Evolutionary conservation across 2,797 vertebrate genomes (phyloP).

Genomic region (Fundulus diaphanus): DNA sequence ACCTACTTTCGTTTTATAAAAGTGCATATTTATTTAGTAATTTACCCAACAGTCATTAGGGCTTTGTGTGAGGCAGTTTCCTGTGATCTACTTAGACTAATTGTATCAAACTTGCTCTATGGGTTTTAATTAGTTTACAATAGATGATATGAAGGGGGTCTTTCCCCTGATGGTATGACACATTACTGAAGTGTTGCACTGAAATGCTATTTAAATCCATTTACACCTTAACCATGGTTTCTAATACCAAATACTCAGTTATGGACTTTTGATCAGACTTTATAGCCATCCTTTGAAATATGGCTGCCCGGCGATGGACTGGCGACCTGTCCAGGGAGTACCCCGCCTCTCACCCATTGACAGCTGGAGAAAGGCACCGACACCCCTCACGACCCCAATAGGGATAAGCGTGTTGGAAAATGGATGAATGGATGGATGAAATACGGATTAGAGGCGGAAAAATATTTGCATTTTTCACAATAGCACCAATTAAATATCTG

Average conservation of each 20-base stretch:
- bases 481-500: not conserved
- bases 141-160: constrained; percentile 63
- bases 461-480: not conserved
- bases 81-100: constrained; percentile 70
- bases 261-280: constrained; percentile 39
- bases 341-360: no score
- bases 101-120: constrained; percentile 76
- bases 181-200: constrained; percentile 60
- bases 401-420: no score
- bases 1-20: constrained; percentile 73
- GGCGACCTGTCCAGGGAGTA: no score
- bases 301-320: no score
- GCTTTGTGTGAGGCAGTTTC: constrained; percentile 58
- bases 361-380: no score
- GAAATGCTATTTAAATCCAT: constrained; percentile 39
- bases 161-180: constrained; percentile 52
- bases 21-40: constrained; percentile 75
- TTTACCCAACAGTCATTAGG: constrained; percentile 78
- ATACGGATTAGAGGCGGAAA: constrained; percentile 6
- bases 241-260: constrained; percentile 26
- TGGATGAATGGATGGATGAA: no score
- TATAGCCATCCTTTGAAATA: constrained; percentile 27
- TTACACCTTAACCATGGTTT: constrained; percentile 20
- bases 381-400: no score
- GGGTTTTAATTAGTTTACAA: constrained; percentile 75